phyloP scores from a whole-genome alignment of 2,888 invertebrate species.

The Spodoptera picta region DNA sequence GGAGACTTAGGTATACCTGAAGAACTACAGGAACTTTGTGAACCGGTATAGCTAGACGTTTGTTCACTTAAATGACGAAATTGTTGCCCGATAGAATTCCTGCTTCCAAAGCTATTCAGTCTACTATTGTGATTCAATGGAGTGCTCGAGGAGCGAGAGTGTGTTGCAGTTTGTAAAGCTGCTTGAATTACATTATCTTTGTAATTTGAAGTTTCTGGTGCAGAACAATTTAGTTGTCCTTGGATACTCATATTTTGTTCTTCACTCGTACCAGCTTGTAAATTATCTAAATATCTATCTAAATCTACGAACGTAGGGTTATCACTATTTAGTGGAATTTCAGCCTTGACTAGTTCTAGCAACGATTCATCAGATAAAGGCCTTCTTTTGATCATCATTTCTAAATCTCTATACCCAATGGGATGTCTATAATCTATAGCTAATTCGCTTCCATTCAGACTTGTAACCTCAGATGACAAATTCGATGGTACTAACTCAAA shows the following conservation, averaged over 20 bases:
- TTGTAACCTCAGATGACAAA: slow-evolving; percentile 79
- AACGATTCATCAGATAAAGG: slow-evolving; percentile 93
- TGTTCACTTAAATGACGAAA: slow-evolving; percentile 69
- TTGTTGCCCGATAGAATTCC: slow-evolving; percentile 59
- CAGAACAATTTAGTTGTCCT: slow-evolving; percentile 61
- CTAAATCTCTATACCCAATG: slow-evolving; percentile 84
- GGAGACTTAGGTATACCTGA: slow-evolving; percentile 76
- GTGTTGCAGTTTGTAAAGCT: slow-evolving; percentile 59
- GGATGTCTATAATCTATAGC: slow-evolving; percentile 88
- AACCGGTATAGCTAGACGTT: slow-evolving; percentile 73
- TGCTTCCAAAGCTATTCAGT: slow-evolving; percentile 57
- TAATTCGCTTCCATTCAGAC: slow-evolving; percentile 81
- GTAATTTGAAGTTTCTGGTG: slow-evolving; percentile 58
- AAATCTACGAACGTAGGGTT: slow-evolving; percentile 89
- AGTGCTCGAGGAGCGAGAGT: slow-evolving; percentile 78
- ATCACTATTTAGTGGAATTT: slow-evolving; percentile 86
- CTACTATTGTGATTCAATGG: slow-evolving; percentile 70
- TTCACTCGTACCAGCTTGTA: slow-evolving; percentile 84
- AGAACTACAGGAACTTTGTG: slow-evolving; percentile 80
- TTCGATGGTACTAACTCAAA: slow-evolving; percentile 83
- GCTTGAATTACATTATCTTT: slow-evolving; percentile 70
- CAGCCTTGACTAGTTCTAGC: slow-evolving; percentile 90
- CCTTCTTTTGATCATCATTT: slow-evolving; percentile 90
- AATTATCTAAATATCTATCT: slow-evolving; percentile 91
- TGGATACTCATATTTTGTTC: slow-evolving; percentile 47